Base-by-base conservation (phyloP, 2,113 vertebrate species). In the Sebastes fasciatus region DNA sequence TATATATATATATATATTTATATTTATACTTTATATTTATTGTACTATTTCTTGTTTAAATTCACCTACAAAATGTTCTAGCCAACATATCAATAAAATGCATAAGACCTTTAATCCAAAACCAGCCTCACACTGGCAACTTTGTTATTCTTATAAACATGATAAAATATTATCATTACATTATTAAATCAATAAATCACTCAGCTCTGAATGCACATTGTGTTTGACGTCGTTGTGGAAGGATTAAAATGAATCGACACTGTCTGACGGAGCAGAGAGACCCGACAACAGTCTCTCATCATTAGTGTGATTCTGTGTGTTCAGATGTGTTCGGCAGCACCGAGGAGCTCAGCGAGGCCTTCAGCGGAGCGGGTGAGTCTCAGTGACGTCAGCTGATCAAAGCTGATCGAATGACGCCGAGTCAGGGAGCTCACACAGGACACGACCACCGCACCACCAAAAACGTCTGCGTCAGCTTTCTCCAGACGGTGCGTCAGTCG, bases 331-430 rank as follows among this genome's bases (percentile, higher is more conserved):
- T 64, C 6, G 2, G 57, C 6, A 12, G 42, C 45, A 0, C 0
- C 2, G 3, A 2, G 19, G 58, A 67, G 40, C 9, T 54, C 5
- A 21, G 1, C 0, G 17, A 43, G 1, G 17, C 17, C 61, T 54
- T 70, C 60, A 23, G 13, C 54, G 75, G 19, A 77, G 52, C 68
- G 80, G 88, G 88, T 90, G 70, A 86, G 85, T 68, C 85, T 2
- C 19, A 23, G 67, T 34, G 68, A 84, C 45, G 61, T 58, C 60
- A 21, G 13, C 55, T 8, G 52, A 10, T 12, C 3, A 45, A 5
- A 48, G 3, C 17, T 4, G 60, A 58, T 58, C 51, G 1, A 12
- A 17, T 51, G 17, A 52, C 16, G 10, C 14, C 1, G 58, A 40
- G 42, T 73, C 61, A 42, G 61, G 42, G 9, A 13, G 19, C 48